Percentiles rank a stretch among this genome's conserved stretches.
These are phyloP conservation scores for Emmelina monodactyla DNA, from an alignment of 2,888 invertebrate genomes.

Conservation along the genomic window DNA sequence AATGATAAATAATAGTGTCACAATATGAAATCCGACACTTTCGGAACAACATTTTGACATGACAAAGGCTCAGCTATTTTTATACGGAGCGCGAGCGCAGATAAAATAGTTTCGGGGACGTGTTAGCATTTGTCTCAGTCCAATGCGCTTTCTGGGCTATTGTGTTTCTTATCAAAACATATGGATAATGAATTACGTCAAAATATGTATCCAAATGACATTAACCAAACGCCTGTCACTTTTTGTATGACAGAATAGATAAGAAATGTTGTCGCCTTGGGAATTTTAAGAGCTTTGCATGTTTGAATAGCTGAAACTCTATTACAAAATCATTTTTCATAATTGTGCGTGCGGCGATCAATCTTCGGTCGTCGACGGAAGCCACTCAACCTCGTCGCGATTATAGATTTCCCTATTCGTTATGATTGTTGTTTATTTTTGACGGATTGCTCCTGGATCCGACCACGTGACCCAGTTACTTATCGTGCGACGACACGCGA, in stretches of 20 bases:
- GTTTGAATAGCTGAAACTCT: neutral
- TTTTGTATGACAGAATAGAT: too few species aligned
- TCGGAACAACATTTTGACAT: too few species aligned
- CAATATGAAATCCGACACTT: too few species aligned
- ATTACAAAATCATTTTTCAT: conserved; percentile 55
- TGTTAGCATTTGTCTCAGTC: conserved; percentile 3
- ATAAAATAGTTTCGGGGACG: conserved; percentile 1
- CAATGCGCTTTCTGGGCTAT: conserved; percentile 1
- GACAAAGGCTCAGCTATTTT: conserved; percentile 8
- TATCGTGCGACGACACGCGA: conserved; percentile 41
- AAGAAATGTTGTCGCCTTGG: too few species aligned
- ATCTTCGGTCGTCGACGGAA: conserved; percentile 52
- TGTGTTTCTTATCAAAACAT: too few species aligned
- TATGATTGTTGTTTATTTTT: conserved; percentile 48
- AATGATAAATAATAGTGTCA: too few species aligned
- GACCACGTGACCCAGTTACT: conserved; percentile 35
- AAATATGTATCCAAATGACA: too few species aligned
- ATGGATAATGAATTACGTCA: too few species aligned
- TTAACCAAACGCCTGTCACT: too few species aligned
- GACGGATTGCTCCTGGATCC: conserved; percentile 37
- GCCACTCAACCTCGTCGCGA: conserved; percentile 44
- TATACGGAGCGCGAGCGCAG: conserved; percentile 3
- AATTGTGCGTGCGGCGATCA: conserved; percentile 50
- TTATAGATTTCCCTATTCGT: conserved; percentile 33
- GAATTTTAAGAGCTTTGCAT: too few species aligned